phyloP scores from a whole-genome alignment of 2,113 vertebrate species.

The Lates calcarifer region DNA sequence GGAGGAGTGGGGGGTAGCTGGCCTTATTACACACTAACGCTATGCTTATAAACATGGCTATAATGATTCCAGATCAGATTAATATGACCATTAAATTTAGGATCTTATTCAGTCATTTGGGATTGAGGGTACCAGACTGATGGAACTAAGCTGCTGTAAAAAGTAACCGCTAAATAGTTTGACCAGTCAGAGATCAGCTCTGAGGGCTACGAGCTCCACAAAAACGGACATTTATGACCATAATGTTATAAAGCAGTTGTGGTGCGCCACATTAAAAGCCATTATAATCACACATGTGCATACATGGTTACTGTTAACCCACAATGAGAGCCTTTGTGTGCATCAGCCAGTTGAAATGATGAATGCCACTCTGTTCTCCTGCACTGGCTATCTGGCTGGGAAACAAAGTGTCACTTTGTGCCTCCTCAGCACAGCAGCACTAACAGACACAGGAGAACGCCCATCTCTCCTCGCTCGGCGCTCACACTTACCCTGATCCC shows the following conservation, averaged over 20 bases:
- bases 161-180: not conserved
- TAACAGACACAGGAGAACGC: conserved; percentile 75
- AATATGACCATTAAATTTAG: conserved; percentile 7
- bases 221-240: conserved; percentile 1
- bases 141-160: not conserved
- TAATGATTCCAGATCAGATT: conserved; percentile 32
- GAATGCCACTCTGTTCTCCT: conserved; percentile 84
- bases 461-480: conserved; percentile 51
- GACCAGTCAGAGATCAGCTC: not conserved
- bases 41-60: conserved; percentile 26
- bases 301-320: conserved; percentile 63
- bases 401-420: conserved; percentile 85
- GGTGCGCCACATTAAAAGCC: conserved; percentile 44
- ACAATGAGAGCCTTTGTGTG: conserved; percentile 81
- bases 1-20: conserved; percentile 16
- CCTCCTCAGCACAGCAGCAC: conserved; percentile 74
- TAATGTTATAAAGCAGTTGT: conserved; percentile 32
- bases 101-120: not conserved
- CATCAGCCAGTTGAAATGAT: conserved; percentile 67
- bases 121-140: too few species aligned
- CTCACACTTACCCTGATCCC: conserved; percentile 30
- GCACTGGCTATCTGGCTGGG: conserved; percentile 71
- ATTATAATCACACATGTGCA: conserved; percentile 65
- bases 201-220: conserved; percentile 12
- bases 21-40: conserved; percentile 50